Percentiles rank a stretch among this genome's conserved stretches.
Conservation (phyloP, 2,113 vertebrate genomes). For the Ascaphus truei region DNA sequence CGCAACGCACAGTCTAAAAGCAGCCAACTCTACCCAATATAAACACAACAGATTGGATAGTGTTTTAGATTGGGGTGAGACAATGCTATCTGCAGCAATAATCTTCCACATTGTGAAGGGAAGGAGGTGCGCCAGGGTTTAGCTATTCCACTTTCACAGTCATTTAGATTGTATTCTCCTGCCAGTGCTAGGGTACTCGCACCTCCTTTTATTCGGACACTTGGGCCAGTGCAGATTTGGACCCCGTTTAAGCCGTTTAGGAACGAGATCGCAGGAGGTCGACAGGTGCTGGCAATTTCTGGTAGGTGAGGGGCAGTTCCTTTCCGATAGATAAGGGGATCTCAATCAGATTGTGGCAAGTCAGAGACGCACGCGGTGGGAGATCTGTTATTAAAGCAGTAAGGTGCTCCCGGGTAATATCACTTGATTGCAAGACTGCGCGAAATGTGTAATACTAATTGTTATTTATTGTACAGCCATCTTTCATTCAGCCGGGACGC, state of each 20-base stretch:
- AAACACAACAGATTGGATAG: constrained; percentile 1
- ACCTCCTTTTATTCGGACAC: neutral
- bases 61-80: neutral
- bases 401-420: neutral
- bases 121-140: no score
- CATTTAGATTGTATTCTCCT: constrained; percentile 1
- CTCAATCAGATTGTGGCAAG: neutral
- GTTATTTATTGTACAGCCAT: no score
- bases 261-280: neutral
- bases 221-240: neutral
- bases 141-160: neutral
- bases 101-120: neutral
- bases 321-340: neutral
- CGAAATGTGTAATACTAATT: no score
- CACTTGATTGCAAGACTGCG: neutral
- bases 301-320: neutral
- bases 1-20: neutral
- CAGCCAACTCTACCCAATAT: neutral
- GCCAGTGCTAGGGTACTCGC: no score
- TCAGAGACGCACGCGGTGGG: neutral
- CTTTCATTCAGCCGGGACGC: no score
- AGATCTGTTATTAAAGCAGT: neutral
- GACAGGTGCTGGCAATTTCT: neutral
- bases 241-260: neutral
- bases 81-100: constrained; percentile 11